phyloP scores from a whole-genome alignment of 2,888 invertebrate genomes.

The Trichogramma dendrolimi region DNA sequence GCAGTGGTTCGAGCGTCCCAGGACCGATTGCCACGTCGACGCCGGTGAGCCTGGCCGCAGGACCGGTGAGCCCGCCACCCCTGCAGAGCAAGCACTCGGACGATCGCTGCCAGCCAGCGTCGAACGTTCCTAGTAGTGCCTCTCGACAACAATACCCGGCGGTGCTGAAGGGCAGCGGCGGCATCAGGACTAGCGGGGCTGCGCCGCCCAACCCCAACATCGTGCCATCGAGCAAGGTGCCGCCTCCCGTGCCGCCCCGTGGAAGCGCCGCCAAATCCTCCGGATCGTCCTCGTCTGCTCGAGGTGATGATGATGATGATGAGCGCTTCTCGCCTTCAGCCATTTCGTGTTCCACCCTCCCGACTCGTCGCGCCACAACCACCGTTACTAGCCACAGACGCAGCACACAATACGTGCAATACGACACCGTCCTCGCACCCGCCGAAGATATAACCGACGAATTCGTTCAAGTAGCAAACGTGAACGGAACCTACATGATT shows the following conservation, averaged over 20 bases:
- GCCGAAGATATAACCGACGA: conserved; percentile 38
- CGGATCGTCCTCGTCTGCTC: conserved; percentile 42
- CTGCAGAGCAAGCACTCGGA: conserved; percentile 28
- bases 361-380: not conserved
- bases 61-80: conserved; percentile 38
- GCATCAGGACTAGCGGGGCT: conserved; percentile 55
- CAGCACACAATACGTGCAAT: conserved; percentile 7
- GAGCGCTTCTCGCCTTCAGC: not conserved
- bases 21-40: conserved; percentile 47
- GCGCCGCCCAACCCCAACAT: conserved; percentile 61
- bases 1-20: conserved; percentile 47
- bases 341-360: not conserved
- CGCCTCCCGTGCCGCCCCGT: conserved; percentile 84
- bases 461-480: conserved; percentile 44
- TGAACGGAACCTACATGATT: conserved; percentile 41
- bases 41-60: conserved; percentile 39
- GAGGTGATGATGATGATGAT: conserved; percentile 43
- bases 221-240: conserved; percentile 60
- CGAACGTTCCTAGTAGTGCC: not conserved
- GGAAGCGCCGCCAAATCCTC: conserved; percentile 51
- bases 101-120: conserved; percentile 12
- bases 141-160: conserved; percentile 60
- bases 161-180: conserved; percentile 64
- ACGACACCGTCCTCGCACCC: too few species aligned
- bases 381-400: not conserved